A percentile compares a stretch with the other conserved stretches of the same genome.
Conservation (phyloP, 2,797 vertebrate genomes). For the Phoxinus dragarum region DNA sequence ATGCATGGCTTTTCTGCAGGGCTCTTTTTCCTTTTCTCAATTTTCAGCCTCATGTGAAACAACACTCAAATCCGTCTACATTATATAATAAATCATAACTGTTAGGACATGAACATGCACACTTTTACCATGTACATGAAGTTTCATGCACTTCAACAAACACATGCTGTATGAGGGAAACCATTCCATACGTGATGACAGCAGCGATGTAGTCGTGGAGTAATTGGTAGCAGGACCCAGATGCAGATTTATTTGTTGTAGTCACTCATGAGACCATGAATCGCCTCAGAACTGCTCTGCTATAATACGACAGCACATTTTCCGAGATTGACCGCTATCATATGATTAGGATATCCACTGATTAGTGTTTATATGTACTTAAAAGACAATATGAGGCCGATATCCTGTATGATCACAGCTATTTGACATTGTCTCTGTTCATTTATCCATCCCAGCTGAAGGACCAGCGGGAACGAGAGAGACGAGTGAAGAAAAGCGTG, state of each 20-base stretch:
- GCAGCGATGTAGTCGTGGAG: constrained; percentile 6
- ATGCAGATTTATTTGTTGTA: constrained; percentile 11
- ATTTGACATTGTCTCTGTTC: constrained; percentile 47
- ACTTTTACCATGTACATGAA: background rate
- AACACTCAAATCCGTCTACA: background rate
- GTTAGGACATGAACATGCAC: background rate
- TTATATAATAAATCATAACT: constrained; percentile 4
- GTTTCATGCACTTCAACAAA: background rate
- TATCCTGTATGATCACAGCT: background rate
- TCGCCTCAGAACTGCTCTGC: background rate
- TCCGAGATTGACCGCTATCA: background rate
- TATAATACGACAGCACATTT: background rate
- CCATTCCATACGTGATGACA: background rate
- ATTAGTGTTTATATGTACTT: background rate
- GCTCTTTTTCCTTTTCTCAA: background rate
- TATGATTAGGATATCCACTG: background rate
- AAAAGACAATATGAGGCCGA: background rate
- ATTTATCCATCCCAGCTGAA: constrained; percentile 83
- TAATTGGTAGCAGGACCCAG: background rate
- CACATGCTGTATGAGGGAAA: background rate
- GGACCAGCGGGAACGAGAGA: constrained; percentile 93
- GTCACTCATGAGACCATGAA: background rate
- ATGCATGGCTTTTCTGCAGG: background rate
- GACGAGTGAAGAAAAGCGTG: constrained; percentile 84
- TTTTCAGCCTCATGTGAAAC: background rate